Base-by-base conservation (phyloP, 2,888 invertebrate genomes). In the Campaea margaritaria region DNA sequence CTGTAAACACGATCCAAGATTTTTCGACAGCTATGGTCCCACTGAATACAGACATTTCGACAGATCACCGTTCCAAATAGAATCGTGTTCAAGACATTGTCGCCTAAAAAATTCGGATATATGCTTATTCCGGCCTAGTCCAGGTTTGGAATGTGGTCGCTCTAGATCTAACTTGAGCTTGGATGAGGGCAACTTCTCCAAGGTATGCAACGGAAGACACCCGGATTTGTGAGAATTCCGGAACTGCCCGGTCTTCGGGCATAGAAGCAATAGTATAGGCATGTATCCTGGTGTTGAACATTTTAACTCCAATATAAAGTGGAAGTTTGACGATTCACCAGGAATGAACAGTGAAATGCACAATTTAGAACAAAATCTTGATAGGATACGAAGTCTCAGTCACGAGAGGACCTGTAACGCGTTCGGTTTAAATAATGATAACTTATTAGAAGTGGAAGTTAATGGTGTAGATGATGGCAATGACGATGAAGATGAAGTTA, bases 171-270 rank as follows among this genome's bases (percentile, higher is more conserved):
- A 93, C 69, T 77, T 93, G 47, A 93, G 93, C 62, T 82, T 93
- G 60, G 92, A 93, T 76, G 93, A 93, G 65, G 81, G 91, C 16
- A 89, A 91, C 58, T 91, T 92, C 78, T 88, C 83, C 75, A 93
- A 92, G 72, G 78, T 79, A 41, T 93, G 93, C 75, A 93, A 91
- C 61, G 89, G 91, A 15, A 79, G 93, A 64, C 92, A 92, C 70
- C 91, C 91, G 52, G 93, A 93, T 68, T 93, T 93, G 93, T 93
- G 93, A 93, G 93, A 93, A 68, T 93, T 83, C 79, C 89, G 87
- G 75, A 90, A 89, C 70, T 92, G 92, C 76, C 92, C 91, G 89
- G 86, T 91, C 66, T 88, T 90, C 87, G 93, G 93, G 84, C 92
- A 92, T 74, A 91, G 92, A 86, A 93, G 93, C 70, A 92, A 92